Evolutionary conservation across 2,797 vertebrate genomes (phyloP), one percentile per base, ranked within the genome.

Genomic region (Mus spretus): DNA sequence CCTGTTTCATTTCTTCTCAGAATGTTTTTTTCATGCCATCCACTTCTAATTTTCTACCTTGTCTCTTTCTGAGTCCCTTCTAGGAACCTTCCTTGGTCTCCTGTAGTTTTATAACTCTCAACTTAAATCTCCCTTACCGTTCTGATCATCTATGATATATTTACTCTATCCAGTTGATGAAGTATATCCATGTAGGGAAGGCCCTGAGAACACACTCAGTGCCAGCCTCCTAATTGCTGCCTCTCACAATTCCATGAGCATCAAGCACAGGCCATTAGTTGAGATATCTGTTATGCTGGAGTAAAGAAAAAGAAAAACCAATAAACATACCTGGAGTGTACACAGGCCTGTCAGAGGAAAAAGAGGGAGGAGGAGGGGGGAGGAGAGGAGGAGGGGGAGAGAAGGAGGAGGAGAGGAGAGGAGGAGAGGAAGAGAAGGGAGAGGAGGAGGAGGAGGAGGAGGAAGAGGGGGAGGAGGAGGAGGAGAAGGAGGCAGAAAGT

Each of bases 1-100:
- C 53, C 15, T 89, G 84, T 80, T 67, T 91, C n/a, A n/a, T 93
- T 87, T 81, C 74, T 90, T 67, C 47, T 80, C 88, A 74, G 89
- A 91, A 63, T 19, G 24, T 15, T 15, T 95, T 20, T 95, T 24
- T 55, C 47, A 37, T 37, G 65, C 19, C 67, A 65, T 85, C 89
- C 82, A 80, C 75, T 91, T 93, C 80, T 75, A 83, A 84, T 85
- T 20, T 53, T 79, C 90, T 19, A 77, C 67, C 47, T 90, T 67
- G n/a, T 84, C 17, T 65, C 93, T 63, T 89, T 94, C 59, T 24
- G 28, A 72, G 19, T 90, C 9, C 70, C 57, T 95, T 37, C 61
- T 55, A 53, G 50, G 37, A 90, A 55, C 0, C 57, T 91, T 90
- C 59, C 3, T 70, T 92, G 82, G 81, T 70, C 7, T 82, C 40